Base-by-base conservation (phyloP, 2,888 invertebrate species). In the Papilio demoleus region DNA sequence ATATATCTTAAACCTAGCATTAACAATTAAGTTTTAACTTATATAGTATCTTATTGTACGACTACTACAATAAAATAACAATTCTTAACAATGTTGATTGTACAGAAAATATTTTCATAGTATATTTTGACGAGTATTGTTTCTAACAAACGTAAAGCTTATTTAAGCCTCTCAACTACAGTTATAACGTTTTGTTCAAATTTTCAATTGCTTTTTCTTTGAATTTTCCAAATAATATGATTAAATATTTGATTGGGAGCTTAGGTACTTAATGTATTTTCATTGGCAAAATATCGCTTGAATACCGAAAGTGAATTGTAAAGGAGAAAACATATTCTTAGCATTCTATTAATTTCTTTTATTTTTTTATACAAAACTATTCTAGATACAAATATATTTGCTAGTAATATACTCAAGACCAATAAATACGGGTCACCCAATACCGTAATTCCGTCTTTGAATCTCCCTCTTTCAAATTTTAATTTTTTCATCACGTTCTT, bases 231-330 rank as follows among this genome's bases (percentile, higher is more conserved):
- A 72, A 66, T 66, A 56, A 72, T 70, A 75, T 76, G 79, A 84
- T 85, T 81, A 83, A 75, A 63, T 76, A 72, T 73, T 75, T 84
- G 83, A 88, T 88, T 86, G 85, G 81, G 73, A 76, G 85, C 85
- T 89, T 84, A 83, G 79, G 75, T 82, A 79, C 78, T 82, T 77
- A 85, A 86, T 82, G 82, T 75, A 72, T 76, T 78, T 76, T 76
- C 73, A 58, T 64, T 71, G 67, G 63, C 56, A 45, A 68, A 70
- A 65, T 70, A 66, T 63, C 67, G 68, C 70, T 72, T 74, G 74
- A 74, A 75, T 71, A 76, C 62, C 62, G 70, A 70, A 68, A 67
- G 67, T 67, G 65, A 76, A 73, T 75, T 76, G 70, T 72, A 63
- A 60, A 67, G 68, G 70, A 73, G 68, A 72, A 74, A 76, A 81